Base-by-base conservation (phyloP, 2,888 invertebrate genomes). In the Malthinus seriepunctatus region DNA sequence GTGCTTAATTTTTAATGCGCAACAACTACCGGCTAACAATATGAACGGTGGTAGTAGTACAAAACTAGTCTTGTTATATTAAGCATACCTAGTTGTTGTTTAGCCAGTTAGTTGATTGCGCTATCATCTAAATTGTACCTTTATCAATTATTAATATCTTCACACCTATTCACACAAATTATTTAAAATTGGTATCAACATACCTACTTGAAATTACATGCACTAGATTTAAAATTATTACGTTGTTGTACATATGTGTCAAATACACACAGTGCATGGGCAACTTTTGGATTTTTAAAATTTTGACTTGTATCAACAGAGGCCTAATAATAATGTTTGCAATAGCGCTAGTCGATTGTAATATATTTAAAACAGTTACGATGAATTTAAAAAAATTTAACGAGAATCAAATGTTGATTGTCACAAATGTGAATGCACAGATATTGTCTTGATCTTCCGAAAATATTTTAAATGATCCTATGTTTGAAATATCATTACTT, bases 371-470 rank as follows among this genome's bases (percentile, higher is more conserved):
- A 42, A n/a, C 39, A 42, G 39, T 42, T 42, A 23, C 12, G 12
- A 56, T 63, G 42, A 44, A 32, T 54, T 58, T 53, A 32, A 42
- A 23, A 56, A 50, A 47, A 33, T 11, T 51, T 14, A 12, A 56
- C 54, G 65, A 67, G 67, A 71, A 67, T 69, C 73, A 68, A 72
- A 67, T 68, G 60, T 60, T 60, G 71, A 70, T 71, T 71, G 66
- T 70, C 69, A 71, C 71, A 71, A 71, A 69, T 67, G 49, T 48
- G 55, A 55, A 50, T 73, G 72, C 73, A 72, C 70, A 70, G 67
- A 71, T 70, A 66, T 72, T 75, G 71, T 75, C 76, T 75, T 72
- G 76, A 76, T 77, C 76, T 77, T 77, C 77, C 77, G 73, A 72
- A 54, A 51, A 51, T 72, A 71, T 76, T 73, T 76, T 74, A 72